phyloP scores from a whole-genome alignment of 2,113 vertebrate genomes.

The Brachyhypopomus occidentalis region DNA sequence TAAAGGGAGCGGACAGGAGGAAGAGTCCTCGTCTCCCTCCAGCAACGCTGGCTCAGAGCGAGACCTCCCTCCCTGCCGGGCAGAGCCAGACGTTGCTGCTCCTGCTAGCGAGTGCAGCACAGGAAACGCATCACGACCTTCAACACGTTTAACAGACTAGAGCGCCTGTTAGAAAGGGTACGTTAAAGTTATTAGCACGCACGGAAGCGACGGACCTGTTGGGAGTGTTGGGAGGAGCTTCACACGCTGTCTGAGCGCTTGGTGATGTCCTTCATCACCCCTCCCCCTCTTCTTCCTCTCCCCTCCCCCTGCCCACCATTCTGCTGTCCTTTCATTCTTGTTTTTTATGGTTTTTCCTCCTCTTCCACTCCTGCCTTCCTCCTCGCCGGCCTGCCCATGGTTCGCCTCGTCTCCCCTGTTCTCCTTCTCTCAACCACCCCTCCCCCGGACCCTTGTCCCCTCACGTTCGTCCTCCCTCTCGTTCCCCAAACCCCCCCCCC shows the following conservation, averaged over 20 bases:
- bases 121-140: constrained; percentile 9
- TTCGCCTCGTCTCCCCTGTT: neutral
- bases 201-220: neutral
- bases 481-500: neutral
- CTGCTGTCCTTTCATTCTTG: constrained; percentile 6
- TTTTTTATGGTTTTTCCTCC: too few species aligned
- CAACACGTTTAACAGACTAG: constrained; percentile 17
- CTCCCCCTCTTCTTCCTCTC: constrained; percentile 25
- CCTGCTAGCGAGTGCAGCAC: neutral
- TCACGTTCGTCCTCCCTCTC: neutral
- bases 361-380: too few species aligned
- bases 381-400: neutral
- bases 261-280: constrained; percentile 14
- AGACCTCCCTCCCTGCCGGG: too few species aligned
- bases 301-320: neutral
- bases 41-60: too few species aligned
- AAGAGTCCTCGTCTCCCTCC: neutral
- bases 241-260: neutral
- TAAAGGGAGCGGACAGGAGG: neutral
- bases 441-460: neutral
- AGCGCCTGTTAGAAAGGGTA: neutral
- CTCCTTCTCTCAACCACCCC: constrained; percentile 1
- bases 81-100: too few species aligned
- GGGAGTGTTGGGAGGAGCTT: neutral
- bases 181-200: constrained; percentile 24